Conservation (phyloP, 2,888 invertebrate genomes). For the Thymelicus sylvestris region DNA sequence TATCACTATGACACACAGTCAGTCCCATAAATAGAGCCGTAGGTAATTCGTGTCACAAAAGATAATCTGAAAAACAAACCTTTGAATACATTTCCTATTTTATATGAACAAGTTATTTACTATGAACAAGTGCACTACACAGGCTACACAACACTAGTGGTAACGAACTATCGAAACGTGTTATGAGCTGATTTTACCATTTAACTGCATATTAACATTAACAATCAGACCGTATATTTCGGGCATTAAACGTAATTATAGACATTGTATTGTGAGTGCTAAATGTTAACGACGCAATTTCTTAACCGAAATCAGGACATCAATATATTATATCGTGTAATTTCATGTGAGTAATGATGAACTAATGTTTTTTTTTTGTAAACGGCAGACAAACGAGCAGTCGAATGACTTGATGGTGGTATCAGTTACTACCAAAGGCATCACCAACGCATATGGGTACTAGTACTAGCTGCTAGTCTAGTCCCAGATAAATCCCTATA, state of each 20-base stretch:
- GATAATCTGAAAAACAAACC: background rate
- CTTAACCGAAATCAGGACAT: slow-evolving; percentile 21
- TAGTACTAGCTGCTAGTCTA: too few relatives aligned
- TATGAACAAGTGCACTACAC: background rate
- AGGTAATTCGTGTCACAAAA: too few relatives aligned
- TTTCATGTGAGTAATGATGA: background rate
- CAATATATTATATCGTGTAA: slow-evolving; percentile 7
- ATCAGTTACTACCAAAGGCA: too few relatives aligned
- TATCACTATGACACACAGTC: too few relatives aligned
- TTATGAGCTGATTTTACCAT: background rate
- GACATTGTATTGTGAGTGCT: too few relatives aligned
- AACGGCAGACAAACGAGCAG: too few relatives aligned
- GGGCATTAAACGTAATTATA: background rate
- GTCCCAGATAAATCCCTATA: too few relatives aligned
- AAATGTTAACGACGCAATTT: slow-evolving; percentile 10
- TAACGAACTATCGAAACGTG: background rate
- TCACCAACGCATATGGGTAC: too few relatives aligned
- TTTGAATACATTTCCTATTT: slow-evolving; percentile 3
- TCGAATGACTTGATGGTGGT: too few relatives aligned
- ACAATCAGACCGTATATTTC: slow-evolving; percentile 13
- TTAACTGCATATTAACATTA: background rate
- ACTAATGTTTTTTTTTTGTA: too few relatives aligned
- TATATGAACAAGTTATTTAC: too few relatives aligned
- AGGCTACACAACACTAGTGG: background rate
- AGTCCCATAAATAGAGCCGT: too few relatives aligned